Evolutionary conservation across 1,140 invertebrate genomes (phyloP), one percentile per base, ranked within the genome.

Genomic region (Solenopsis fugax): DNA sequence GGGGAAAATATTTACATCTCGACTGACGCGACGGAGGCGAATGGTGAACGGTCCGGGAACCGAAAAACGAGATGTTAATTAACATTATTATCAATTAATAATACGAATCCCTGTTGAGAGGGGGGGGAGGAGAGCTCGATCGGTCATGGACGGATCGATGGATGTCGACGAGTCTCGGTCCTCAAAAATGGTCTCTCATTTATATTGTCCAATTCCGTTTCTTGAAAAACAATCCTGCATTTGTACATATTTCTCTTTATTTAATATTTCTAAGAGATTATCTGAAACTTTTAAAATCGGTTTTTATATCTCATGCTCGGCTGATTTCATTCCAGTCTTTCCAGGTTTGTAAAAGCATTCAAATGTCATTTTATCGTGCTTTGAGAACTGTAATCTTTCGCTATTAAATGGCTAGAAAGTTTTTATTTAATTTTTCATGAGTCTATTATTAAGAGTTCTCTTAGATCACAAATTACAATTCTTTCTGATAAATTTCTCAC

Each of bases 1-100:
- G 87, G 81, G 84, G 41, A 69, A 89, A 93, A 86, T 95, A 95
- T 95, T 93, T 95, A 95, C 94, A 95, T 88, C 92, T 94, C 90
- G 90, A 93, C 91, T 90, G 88, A 91, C 85, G 88, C 91, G 91
- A 93, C 48, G 84, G 45, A 85, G 76, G 91, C 90, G 76, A 88
- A 90, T 88, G 71, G 76, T 81, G 76, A 87, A 45, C 29, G 45
- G 37, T 52, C 48, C 34, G 56, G 48, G n/a, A 29, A 67, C 64
- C 50, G 62, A 75, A 84, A 58, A 52, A 75, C 80, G 69, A 84
- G 80, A 84, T 75, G 41, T 84, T 76, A 58, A 71, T 71, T 45
- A 82, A 73, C 16, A 12, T 73, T 75, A 58, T 84, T 50, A 71
- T 54, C 52, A 73, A 37, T 82, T 54, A 45, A 50, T 62, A 34